phyloP scores from a whole-genome alignment of 2,888 invertebrate genomes.

The Biston betularia region DNA sequence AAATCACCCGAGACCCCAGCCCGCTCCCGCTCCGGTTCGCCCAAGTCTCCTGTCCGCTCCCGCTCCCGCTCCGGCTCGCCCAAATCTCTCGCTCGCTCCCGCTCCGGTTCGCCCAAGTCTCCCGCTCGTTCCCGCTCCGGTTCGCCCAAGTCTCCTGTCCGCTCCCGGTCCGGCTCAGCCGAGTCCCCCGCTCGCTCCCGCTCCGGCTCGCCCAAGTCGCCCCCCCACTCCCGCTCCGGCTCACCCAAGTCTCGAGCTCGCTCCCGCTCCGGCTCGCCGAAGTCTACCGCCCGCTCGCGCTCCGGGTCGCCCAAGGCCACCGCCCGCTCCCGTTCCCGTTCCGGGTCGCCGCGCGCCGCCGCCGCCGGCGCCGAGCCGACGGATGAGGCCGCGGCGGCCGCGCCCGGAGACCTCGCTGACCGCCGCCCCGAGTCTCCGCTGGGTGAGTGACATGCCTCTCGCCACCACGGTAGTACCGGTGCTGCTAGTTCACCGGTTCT shows the following conservation, averaged over 20 bases:
- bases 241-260: conserved; percentile 31
- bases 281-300: background rate
- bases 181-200: background rate
- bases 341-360: background rate
- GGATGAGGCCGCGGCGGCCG: background rate
- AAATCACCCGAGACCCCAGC: conserved; percentile 49
- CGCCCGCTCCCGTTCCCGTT: background rate
- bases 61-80: conserved; percentile 31
- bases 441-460: background rate
- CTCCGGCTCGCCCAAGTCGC: conserved; percentile 1
- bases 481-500: too few species aligned
- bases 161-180: conserved; percentile 48
- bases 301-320: background rate
- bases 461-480: too few species aligned
- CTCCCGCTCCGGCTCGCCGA: conserved; percentile 48
- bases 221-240: background rate
- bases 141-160: conserved; percentile 49
- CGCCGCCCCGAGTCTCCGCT: conserved; percentile 4
- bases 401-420: background rate
- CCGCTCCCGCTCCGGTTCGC: conserved; percentile 26
- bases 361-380: background rate
- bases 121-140: conserved; percentile 47
- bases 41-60: conserved; percentile 44
- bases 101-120: conserved; percentile 20
- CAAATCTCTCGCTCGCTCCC: conserved; percentile 30